Conservation (phyloP, 2,113 vertebrate species). For the Astatotilapia flaviijosephi region DNA sequence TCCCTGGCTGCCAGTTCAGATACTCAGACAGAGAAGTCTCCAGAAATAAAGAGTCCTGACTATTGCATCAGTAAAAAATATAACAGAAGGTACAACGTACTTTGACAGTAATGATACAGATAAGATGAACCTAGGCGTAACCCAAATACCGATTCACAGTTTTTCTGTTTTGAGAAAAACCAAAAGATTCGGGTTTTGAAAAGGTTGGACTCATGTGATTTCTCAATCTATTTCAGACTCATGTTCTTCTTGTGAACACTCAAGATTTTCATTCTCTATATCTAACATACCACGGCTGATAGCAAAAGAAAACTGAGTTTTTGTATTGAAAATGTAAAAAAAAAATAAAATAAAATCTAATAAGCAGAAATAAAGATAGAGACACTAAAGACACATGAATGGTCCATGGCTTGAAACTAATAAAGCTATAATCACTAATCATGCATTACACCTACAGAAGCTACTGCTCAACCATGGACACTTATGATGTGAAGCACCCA, state of each 20-base stretch:
- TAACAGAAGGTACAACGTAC: background rate
- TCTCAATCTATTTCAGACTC: background rate
- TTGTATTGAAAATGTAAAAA: background rate
- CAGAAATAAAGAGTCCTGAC: background rate
- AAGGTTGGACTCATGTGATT: background rate
- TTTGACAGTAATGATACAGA: background rate
- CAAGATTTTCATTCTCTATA: background rate
- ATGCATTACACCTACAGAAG: background rate
- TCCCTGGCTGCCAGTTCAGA: constrained; percentile 2
- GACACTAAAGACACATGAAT: background rate
- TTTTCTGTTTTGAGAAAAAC: background rate
- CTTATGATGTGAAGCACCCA: background rate
- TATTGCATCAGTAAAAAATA: background rate
- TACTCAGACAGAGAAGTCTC: background rate
- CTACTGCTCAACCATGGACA: background rate
- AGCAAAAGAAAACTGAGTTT: background rate
- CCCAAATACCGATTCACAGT: background rate
- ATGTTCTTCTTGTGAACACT: background rate
- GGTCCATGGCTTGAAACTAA: background rate
- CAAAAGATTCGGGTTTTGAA: background rate
- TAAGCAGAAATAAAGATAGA: background rate
- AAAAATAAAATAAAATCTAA: fast-evolving
- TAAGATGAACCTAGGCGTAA: background rate
- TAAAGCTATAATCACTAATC: background rate
- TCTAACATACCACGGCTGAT: fast-evolving